Conservation (phyloP, 2,888 invertebrate species). For the Norana najaformis region DNA sequence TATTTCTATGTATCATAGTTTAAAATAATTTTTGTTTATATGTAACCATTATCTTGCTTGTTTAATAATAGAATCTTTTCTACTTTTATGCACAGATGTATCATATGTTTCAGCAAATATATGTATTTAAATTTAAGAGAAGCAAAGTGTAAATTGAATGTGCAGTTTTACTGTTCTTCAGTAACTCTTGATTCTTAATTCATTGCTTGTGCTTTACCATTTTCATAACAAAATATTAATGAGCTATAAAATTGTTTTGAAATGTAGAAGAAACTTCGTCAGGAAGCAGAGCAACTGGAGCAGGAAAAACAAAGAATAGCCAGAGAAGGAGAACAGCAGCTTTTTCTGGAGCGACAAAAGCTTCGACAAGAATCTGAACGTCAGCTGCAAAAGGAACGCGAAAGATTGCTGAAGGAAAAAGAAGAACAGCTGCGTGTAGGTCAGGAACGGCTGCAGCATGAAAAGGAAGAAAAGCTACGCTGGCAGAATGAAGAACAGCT, state of each 20-base stretch:
- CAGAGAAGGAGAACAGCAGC: neutral
- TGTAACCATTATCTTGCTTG: neutral
- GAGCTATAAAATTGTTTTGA: neutral
- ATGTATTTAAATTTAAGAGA: neutral
- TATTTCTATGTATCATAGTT: neutral
- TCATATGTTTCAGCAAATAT: neutral
- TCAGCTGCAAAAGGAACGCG: neutral
- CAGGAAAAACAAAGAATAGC: neutral
- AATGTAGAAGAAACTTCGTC: neutral
- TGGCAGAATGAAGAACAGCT: neutral
- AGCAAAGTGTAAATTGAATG: neutral
- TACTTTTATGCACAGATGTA: neutral
- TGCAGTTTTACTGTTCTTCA: neutral
- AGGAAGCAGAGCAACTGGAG: neutral
- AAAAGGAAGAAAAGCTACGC: neutral
- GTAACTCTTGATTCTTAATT: neutral
- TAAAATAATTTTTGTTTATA: neutral
- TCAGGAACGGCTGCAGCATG: neutral
- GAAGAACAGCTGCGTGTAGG: neutral
- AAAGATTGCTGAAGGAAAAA: neutral
- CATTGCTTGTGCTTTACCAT: neutral
- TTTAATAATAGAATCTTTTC: neutral
- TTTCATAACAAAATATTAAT: neutral
- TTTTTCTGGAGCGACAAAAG: neutral
- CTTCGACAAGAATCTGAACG: neutral